A percentile compares a stretch with the other conserved stretches of the same genome.
Evolutionary conservation across 2,113 vertebrate species (phyloP).

Genomic region (Sebastes fasciatus): DNA sequence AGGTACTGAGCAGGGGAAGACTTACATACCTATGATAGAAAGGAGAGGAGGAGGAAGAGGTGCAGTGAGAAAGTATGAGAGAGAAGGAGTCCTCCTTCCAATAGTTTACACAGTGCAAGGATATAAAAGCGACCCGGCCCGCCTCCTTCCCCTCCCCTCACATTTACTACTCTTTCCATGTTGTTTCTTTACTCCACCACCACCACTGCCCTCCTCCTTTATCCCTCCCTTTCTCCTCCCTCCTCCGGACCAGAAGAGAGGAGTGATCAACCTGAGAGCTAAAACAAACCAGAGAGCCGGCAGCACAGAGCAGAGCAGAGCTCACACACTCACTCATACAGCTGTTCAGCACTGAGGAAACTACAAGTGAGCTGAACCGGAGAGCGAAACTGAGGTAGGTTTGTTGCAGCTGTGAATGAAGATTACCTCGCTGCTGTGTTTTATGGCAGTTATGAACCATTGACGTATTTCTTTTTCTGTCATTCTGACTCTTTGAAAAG

Average conservation of each 20-base stretch:
- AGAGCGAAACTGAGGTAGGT: constrained; percentile 67
- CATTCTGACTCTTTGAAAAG: constrained; percentile 8
- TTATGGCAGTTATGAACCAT: constrained; percentile 39
- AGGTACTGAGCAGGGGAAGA: constrained; percentile 1
- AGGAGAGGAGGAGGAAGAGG: constrained; percentile 7
- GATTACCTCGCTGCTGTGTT: constrained; percentile 57
- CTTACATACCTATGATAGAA: neutral
- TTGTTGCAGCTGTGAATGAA: constrained; percentile 44
- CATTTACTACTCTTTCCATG: constrained; percentile 64
- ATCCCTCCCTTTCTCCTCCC: constrained; percentile 74
- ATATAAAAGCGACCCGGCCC: constrained; percentile 41
- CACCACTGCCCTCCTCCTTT: constrained; percentile 47
- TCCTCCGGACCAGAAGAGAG: constrained; percentile 60
- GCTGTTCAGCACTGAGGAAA: constrained; percentile 51
- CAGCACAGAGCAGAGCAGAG: constrained; percentile 53
- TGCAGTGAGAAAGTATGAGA: constrained; percentile 7
- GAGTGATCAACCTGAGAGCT: constrained; percentile 80
- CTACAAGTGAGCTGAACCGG: constrained; percentile 11
- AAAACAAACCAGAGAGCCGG: constrained; percentile 76
- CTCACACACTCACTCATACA: constrained; percentile 48
- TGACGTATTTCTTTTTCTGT: neutral
- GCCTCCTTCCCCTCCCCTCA: constrained; percentile 41
- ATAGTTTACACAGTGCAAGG: constrained; percentile 58
- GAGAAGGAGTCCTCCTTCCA: constrained; percentile 31
- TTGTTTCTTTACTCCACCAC: constrained; percentile 48